These are phyloP conservation scores for Oceanodroma leucorhoa DNA, from an alignment of 2,797 vertebrate species.

Conservation along the genomic window DNA sequence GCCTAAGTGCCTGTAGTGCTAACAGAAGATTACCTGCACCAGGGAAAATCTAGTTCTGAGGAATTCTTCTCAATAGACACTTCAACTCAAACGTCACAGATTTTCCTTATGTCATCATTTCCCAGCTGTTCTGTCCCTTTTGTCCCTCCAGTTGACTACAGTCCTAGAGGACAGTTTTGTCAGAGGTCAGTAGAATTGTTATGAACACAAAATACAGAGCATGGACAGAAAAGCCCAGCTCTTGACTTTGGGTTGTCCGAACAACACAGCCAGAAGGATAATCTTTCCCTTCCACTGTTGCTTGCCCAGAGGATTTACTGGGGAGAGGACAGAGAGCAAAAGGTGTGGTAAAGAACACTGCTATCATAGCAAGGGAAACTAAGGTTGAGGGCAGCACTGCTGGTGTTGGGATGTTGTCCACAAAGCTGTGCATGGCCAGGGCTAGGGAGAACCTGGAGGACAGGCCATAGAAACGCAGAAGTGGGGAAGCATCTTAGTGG, in stretches of 20 bases:
- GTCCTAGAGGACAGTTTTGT: not conserved
- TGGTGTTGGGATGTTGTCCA: not conserved
- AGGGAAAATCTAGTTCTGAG: not conserved
- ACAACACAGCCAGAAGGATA: not conserved
- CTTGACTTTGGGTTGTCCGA: not conserved
- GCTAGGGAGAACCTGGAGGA: not conserved
- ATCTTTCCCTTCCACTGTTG: not conserved
- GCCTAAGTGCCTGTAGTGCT: not conserved
- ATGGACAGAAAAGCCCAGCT: not conserved
- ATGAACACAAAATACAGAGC: not conserved
- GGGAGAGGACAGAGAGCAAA: not conserved
- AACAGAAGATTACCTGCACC: not conserved
- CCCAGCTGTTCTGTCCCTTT: not conserved
- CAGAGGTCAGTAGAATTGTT: not conserved
- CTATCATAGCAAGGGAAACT: not conserved
- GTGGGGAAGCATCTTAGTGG: not conserved
- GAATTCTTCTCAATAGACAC: not conserved
- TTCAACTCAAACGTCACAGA: not conserved
- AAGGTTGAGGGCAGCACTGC: not conserved
- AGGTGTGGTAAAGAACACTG: not conserved
- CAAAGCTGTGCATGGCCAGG: not conserved
- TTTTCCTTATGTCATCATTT: not conserved
- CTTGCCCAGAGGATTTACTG: not conserved
- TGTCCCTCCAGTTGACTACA: not conserved
- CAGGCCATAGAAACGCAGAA: not conserved